phyloP scores from a whole-genome alignment of 2,113 vertebrate species.

The Sander vitreus region DNA sequence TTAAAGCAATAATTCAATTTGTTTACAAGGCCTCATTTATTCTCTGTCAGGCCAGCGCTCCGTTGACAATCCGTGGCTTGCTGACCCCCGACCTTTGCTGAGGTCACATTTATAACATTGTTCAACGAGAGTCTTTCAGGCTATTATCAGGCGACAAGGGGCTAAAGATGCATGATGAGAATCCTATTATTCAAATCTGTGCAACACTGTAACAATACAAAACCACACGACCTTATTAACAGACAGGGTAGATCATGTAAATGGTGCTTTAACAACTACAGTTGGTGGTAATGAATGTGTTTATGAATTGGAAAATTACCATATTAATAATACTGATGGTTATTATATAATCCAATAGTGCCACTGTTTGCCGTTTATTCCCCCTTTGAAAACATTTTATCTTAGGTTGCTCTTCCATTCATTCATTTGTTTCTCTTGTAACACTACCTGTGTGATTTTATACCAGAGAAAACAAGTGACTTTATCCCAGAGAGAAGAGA shows the following conservation, averaged over 20 bases:
- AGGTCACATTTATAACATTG: slow-evolving; percentile 81
- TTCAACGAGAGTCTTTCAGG: slow-evolving; percentile 66
- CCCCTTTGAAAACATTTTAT: neutral
- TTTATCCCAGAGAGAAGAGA: slow-evolving; percentile 27
- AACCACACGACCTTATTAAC: slow-evolving; percentile 66
- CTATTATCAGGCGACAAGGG: slow-evolving; percentile 74
- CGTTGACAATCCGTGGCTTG: slow-evolving; percentile 68
- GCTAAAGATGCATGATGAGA: slow-evolving; percentile 77
- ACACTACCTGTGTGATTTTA: slow-evolving; percentile 13
- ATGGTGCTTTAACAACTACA: slow-evolving; percentile 30
- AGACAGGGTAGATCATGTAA: slow-evolving; percentile 58
- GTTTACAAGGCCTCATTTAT: slow-evolving; percentile 86
- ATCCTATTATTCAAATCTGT: slow-evolving; percentile 73
- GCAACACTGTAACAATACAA: slow-evolving; percentile 57
- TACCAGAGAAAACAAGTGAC: slow-evolving; percentile 19
- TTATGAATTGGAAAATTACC: slow-evolving; percentile 32
- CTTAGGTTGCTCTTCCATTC: neutral
- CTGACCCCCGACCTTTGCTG: slow-evolving; percentile 77
- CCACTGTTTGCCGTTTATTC: neutral
- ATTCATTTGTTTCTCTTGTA: neutral
- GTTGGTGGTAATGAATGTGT: slow-evolving; percentile 13
- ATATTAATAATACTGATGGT: slow-evolving; percentile 12
- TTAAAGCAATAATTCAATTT: slow-evolving; percentile 87
- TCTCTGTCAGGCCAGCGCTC: slow-evolving; percentile 80
- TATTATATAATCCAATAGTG: neutral